Percentiles rank a stretch among this genome's conserved stretches.
phyloP scores from a whole-genome alignment of 1,140 invertebrate species.

The Drosophila pseudoobscura region DNA sequence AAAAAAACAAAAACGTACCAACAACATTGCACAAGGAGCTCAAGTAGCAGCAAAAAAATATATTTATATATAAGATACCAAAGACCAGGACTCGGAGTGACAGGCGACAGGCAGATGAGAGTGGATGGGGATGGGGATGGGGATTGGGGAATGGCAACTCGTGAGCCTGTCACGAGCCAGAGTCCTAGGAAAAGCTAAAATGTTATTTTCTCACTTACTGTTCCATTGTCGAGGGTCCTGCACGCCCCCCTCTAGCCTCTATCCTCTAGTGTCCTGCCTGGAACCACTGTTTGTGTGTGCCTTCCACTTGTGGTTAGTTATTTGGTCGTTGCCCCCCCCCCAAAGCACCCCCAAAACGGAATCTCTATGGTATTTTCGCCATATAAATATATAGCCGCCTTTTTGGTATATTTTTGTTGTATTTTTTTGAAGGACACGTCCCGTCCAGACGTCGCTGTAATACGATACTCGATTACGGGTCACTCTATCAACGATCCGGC shows the following conservation, averaged over 20 bases:
- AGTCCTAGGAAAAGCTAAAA: constrained; percentile 57
- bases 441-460: too few species aligned
- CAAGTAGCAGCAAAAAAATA: constrained; percentile 12
- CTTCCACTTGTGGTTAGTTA: constrained; percentile 73
- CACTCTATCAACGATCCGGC: too few species aligned
- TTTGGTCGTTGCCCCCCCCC: constrained; percentile 31
- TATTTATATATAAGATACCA: neutral
- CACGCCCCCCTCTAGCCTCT: neutral
- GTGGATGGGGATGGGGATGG: constrained; percentile 17
- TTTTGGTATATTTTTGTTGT: too few species aligned
- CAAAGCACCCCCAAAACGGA: neutral
- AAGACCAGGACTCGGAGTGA: constrained; percentile 51
- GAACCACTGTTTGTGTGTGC: constrained; percentile 42
- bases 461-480: too few species aligned
- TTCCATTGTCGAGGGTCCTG: constrained; percentile 40
- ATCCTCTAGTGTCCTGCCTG: constrained; percentile 12
- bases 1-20: constrained; percentile 40
- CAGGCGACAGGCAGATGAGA: constrained; percentile 50
- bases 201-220: constrained; percentile 74
- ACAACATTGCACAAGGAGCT: constrained; percentile 17
- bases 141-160: constrained; percentile 1
- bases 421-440: neutral
- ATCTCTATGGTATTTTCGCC: constrained; percentile 6
- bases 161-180: constrained; percentile 23
- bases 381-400: neutral